Conservation (phyloP, 1,140 invertebrate species). For the Hormaphis cornu region DNA sequence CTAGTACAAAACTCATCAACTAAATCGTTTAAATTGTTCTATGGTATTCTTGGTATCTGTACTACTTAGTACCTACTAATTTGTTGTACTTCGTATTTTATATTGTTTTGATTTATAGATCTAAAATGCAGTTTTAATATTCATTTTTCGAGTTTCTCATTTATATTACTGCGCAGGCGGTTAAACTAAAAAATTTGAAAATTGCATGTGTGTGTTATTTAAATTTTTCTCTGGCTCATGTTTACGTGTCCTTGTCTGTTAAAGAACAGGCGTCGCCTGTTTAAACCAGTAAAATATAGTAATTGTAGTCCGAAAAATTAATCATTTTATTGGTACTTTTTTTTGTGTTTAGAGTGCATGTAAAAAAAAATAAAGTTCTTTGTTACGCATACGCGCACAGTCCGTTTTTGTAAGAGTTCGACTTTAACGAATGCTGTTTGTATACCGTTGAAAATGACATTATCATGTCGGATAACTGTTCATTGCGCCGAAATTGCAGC, state of each 20-base stretch:
- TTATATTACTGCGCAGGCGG: too few relatives aligned
- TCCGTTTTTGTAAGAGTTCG: background rate
- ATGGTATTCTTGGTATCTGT: too few relatives aligned
- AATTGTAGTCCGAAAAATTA: too few relatives aligned
- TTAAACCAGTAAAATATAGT: background rate
- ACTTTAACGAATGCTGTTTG: background rate
- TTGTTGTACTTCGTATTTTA: too few relatives aligned
- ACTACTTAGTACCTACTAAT: too few relatives aligned
- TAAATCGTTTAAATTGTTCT: too few relatives aligned
- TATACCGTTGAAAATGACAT: conserved; percentile 1
- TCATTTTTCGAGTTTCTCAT: too few relatives aligned
- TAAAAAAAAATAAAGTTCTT: background rate
- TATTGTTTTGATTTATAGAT: too few relatives aligned
- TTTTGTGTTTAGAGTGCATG: background rate
- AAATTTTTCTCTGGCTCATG: background rate
- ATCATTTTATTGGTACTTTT: conserved; percentile 2
- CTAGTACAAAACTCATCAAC: too few relatives aligned
- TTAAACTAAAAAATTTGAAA: too few relatives aligned
- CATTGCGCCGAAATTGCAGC: conserved; percentile 16
- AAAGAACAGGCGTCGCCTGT: background rate
- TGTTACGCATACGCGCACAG: background rate
- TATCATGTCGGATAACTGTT: conserved; percentile 26
- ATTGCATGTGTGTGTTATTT: background rate
- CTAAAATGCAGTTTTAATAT: too few relatives aligned
- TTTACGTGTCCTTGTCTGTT: background rate